A percentile compares a stretch with the other conserved stretches of the same genome.
These are phyloP conservation scores for Lithophane ornitopus DNA, from an alignment of 2,888 invertebrate species.

Conservation along the genomic window DNA sequence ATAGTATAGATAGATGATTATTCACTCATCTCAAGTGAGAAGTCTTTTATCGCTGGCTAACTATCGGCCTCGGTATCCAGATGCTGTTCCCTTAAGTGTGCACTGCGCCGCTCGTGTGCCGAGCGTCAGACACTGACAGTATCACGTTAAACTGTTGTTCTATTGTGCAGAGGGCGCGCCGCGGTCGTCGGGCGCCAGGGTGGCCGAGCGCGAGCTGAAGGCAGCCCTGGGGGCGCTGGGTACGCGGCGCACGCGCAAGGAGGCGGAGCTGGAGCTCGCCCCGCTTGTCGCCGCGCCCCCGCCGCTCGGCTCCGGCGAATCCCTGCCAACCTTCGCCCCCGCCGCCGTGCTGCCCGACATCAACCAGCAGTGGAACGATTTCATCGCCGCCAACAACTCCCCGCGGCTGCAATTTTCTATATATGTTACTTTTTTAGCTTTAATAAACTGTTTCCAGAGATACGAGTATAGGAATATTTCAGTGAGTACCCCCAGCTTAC, in stretches of 20 bases:
- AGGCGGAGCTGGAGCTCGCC: constrained; percentile 43
- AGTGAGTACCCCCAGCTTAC: constrained; percentile 21
- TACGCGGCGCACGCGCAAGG: constrained; percentile 75
- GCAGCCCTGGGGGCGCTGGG: constrained; percentile 74
- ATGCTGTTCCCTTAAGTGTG: no score
- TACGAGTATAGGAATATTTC: constrained; percentile 62
- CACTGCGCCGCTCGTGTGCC: not conserved
- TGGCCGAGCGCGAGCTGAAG: constrained; percentile 81
- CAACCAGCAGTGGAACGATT: constrained; percentile 77
- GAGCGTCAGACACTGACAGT: not conserved
- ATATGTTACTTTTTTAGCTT: constrained; percentile 73
- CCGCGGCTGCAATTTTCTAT: constrained; percentile 63
- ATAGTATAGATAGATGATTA: not conserved
- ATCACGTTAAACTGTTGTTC: constrained; percentile 2
- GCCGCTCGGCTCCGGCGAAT: constrained; percentile 12
- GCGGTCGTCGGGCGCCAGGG: constrained; percentile 62
- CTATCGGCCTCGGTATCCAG: no score
- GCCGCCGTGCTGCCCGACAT: constrained; percentile 70
- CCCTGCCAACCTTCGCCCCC: constrained; percentile 69
- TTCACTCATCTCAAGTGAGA: not conserved
- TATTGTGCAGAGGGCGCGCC: constrained; percentile 44
- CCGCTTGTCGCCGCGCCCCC: constrained; percentile 22
- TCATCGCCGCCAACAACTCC: constrained; percentile 72
- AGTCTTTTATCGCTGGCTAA: no score
- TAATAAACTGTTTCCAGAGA: constrained; percentile 72